Base-by-base conservation (phyloP, 2,113 vertebrate species). In the Gasterosteus aculeatus region DNA sequence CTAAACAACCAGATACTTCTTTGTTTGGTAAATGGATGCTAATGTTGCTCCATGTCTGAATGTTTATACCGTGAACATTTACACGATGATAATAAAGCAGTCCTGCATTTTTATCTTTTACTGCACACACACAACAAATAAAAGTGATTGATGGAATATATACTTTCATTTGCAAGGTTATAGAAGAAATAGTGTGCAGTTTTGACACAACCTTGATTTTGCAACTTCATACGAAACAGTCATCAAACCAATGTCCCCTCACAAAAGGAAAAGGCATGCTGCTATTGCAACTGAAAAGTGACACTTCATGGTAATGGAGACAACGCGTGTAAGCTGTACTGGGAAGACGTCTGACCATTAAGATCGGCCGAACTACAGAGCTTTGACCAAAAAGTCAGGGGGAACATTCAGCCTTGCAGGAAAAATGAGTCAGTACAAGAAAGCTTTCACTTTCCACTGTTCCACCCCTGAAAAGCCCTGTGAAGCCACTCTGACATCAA, bases 241-340 rank as follows among this genome's bases (percentile, higher is more conserved):
- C 60, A 65, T 65, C 57, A 57, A 63, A 46, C 18, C 65, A 78
- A 61, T 70, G 10, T 82, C 72, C 74, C 31, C 29, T 76, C 38
- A 3, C 39, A 51, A 59, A 33, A 57, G 59, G 19, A 51, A 58
- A 51, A 10, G 19, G 14, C 44, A 46, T 22, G 33, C 53, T 59
- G 38, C 29, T 41, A 59, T 33, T 51, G 63, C 38, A 42, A 51
- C 33, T 68, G 11, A 33, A 70, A n/a, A 49, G 42, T n/a, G 18
- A 12, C 65, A 44, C 41, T 42, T 51, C 29, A 22, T 26, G 22
- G 22, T 22, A 38, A 76, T 41, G 4, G 14, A 46, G 49, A 46
- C 46, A 46, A 58, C 4, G 26, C 15, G 58, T 33, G 38, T 61
- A 31, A 56, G 35, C n/a, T 16, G 19, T 39, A 33, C 18, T 33